Evolutionary conservation across 2,888 invertebrate species (phyloP).

Genomic region (Habroteleia sp.): DNA sequence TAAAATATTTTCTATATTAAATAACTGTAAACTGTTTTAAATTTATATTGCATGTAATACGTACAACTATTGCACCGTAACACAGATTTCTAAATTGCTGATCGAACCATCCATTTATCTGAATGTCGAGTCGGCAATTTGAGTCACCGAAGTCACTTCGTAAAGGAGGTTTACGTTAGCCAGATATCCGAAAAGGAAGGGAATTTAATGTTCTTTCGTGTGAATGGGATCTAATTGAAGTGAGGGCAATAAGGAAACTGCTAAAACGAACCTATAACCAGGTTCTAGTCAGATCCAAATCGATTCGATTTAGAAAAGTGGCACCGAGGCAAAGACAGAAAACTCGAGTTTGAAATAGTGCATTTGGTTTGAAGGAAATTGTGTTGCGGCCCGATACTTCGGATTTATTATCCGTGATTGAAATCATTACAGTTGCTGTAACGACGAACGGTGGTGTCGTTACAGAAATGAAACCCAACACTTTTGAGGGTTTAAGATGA

Average conservation of each 20-base stretch:
- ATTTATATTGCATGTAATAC: no score
- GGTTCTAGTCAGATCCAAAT: conserved; percentile 41
- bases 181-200: conserved; percentile 52
- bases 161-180: conserved; percentile 49
- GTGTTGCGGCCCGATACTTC: conserved; percentile 25
- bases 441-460: conserved; percentile 19
- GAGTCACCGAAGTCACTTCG: conserved; percentile 30
- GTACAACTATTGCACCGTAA: no score
- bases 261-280: conserved; percentile 27
- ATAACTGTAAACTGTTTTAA: no score
- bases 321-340: conserved; percentile 10
- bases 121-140: conserved; percentile 48
- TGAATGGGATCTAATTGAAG: conserved; percentile 55
- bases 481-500: conserved; percentile 12
- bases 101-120: conserved; percentile 45
- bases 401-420: conserved; percentile 22
- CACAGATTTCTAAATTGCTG: conserved; percentile 11
- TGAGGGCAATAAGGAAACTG: conserved; percentile 53
- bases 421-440: conserved; percentile 26
- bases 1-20: no score
- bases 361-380: conserved; percentile 40
- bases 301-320: conserved; percentile 35
- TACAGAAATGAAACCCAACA: conserved; percentile 14
- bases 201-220: conserved; percentile 57
- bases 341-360: conserved; percentile 23